phyloP scores from a whole-genome alignment of 1,140 invertebrate species.

The Tribolium castaneum region DNA sequence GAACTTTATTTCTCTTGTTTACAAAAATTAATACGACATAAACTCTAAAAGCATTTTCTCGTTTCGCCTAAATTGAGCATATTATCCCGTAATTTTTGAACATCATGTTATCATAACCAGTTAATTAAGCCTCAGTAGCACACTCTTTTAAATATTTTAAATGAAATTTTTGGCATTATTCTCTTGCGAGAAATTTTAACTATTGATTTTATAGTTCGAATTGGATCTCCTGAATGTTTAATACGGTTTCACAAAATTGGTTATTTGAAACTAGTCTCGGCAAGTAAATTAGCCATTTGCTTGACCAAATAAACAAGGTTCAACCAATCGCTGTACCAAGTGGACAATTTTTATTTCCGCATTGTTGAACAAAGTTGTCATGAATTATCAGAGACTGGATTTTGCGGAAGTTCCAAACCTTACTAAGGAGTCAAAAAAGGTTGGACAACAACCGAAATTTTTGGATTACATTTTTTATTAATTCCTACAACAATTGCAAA shows the following conservation, averaged over 20 bases:
- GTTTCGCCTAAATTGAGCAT: background rate
- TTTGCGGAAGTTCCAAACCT: too few relatives aligned
- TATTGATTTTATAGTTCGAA: slow-evolving; percentile 34
- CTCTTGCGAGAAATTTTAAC: background rate
- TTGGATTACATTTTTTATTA: too few relatives aligned
- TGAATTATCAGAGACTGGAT: too few relatives aligned
- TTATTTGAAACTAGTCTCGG: background rate
- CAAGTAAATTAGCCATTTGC: background rate
- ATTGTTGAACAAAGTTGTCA: too few relatives aligned
- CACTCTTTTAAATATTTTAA: background rate
- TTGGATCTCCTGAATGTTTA: background rate
- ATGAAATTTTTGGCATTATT: background rate
- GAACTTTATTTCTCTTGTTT: background rate
- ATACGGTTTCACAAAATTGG: slow-evolving; percentile 2
- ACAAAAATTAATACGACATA: background rate
- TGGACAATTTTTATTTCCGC: too few relatives aligned
- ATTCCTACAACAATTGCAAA: too few relatives aligned
- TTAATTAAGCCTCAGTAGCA: background rate
- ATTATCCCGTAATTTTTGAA: background rate
- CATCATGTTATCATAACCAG: background rate
- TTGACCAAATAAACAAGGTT: background rate
- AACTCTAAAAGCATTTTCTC: background rate
- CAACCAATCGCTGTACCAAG: too few relatives aligned
- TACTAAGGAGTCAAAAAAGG: too few relatives aligned
- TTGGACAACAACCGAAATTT: too few relatives aligned